A percentile compares a stretch with the other conserved stretches of the same genome.
Evolutionary conservation across 2,888 invertebrate species (phyloP).

Genomic region (Drosophila anomelani): DNA sequence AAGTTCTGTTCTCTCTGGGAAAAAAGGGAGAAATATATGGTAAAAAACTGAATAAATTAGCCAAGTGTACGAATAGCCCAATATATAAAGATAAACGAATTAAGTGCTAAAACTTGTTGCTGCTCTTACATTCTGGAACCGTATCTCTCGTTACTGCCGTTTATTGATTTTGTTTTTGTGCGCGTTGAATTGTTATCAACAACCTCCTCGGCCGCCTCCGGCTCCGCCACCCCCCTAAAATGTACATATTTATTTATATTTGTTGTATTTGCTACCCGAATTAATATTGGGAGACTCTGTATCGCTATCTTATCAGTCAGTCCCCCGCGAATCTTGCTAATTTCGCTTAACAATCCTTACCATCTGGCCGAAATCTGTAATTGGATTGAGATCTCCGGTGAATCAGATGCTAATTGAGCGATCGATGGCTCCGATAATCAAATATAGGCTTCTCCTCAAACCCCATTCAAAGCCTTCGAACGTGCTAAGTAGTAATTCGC

Average conservation of each 20-base stretch:
- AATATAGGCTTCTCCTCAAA: background rate
- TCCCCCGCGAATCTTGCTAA: conserved; percentile 30
- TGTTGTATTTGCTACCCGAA: conserved; percentile 9
- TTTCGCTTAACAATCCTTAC: conserved; percentile 17
- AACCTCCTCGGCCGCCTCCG: background rate
- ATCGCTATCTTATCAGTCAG: conserved; percentile 29
- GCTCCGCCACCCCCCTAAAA: background rate
- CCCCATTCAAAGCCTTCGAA: conserved; percentile 4
- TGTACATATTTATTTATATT: conserved; percentile 21
- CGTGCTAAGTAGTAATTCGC: conserved; percentile 37
- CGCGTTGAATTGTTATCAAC: conserved; percentile 32
- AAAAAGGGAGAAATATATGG: background rate
- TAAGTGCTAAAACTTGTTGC: conserved; percentile 33
- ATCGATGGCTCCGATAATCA: conserved; percentile 56
- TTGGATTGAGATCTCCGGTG: conserved; percentile 13
- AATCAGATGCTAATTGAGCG: conserved; percentile 57
- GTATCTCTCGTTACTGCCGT: conserved; percentile 23
- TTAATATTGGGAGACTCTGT: conserved; percentile 9
- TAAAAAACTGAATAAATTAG: conserved; percentile 35
- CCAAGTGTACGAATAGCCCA: background rate
- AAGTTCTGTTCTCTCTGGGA: background rate
- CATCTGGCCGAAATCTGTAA: conserved; percentile 18
- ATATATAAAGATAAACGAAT: background rate
- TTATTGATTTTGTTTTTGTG: conserved; percentile 44
- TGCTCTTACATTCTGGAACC: background rate